Percentiles rank a stretch among this genome's conserved stretches.
phyloP scores from a whole-genome alignment of 2,797 vertebrate genomes.

The Chloroceryle inda region DNA sequence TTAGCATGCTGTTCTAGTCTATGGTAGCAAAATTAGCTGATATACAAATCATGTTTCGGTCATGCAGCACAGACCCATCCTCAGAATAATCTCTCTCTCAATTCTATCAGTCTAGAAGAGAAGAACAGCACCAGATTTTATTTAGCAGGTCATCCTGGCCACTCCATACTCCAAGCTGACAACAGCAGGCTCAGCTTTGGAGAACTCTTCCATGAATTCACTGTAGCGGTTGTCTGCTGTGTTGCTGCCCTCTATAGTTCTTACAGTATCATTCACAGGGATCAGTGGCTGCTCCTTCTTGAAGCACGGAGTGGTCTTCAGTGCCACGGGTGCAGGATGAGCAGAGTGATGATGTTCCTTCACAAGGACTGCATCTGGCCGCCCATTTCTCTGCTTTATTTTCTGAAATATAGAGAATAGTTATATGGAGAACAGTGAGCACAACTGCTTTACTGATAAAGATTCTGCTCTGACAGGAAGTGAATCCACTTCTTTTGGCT shows the following conservation, averaged over 20 bases:
- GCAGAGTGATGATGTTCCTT: slow-evolving; percentile 80
- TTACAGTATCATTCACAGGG: slow-evolving; percentile 77
- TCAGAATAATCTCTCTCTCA: slow-evolving; percentile 2
- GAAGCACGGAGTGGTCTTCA: slow-evolving; percentile 85
- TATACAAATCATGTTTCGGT: slow-evolving; percentile 51
- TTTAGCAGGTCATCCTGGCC: slow-evolving; percentile 96
- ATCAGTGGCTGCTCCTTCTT: slow-evolving; percentile 86
- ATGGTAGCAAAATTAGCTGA: slow-evolving; percentile 17
- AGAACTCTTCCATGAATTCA: slow-evolving; percentile 81
- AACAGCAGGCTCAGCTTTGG: slow-evolving; percentile 90
- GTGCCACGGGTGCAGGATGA: slow-evolving; percentile 81
- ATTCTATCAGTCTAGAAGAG: background rate
- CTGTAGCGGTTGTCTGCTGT: slow-evolving; percentile 90
- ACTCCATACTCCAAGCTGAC: slow-evolving; percentile 96
- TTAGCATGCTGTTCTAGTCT: slow-evolving; percentile 54
- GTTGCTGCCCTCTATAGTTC: slow-evolving; percentile 96
- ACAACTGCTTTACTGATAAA: background rate
- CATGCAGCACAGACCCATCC: slow-evolving; percentile 43
- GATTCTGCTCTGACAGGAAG: background rate
- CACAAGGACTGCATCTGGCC: slow-evolving; percentile 71
- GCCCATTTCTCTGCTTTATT: slow-evolving; percentile 83
- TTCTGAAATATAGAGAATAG: slow-evolving; percentile 82
- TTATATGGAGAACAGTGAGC: background rate
- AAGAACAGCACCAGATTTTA: background rate
- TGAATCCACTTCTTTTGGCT: background rate